Base-by-base conservation (phyloP, 1,140 invertebrate species). In the Leptopilina boulardi region DNA sequence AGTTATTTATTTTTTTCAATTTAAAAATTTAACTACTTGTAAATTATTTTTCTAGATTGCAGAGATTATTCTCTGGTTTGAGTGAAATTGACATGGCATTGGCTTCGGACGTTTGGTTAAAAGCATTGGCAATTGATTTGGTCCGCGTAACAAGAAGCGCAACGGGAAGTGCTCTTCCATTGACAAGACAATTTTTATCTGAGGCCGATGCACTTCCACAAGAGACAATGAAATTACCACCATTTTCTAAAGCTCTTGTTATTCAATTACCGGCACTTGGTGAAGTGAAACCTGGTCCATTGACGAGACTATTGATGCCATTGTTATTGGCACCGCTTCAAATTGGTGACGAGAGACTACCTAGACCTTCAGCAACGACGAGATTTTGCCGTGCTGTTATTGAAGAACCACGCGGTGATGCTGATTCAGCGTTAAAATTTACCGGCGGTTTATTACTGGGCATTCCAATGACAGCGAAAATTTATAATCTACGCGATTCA, bases 391-490 rank as follows among this genome's bases (percentile, higher is more conserved):
- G 93, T 34, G 97, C 96, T 19, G 92, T 93, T 1, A 97, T 99
- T 71, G 91, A 96, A 71, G 97, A 98, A 86, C 98, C 98, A 10
- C 93, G 94, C 77, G 94, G 94, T 3, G 94, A 96, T 83, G 93
- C 94, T 18, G 98, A 99, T 87, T 95, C 94, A 73, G 94, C 96
- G 8, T 89, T 98, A n/a, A 98, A 98, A 88, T 98, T 99, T 86
- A 97, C 97, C 19, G 97, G 98, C 0, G 98, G 98, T 0, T 93
- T 99, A 0, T 94, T 98, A 26, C 93, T 97, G 41, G 96, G 95
- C 19, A 94, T 99, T 30, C 94, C 94, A 10, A 91, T 99, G 44
- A 96, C 98, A 84, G 97, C 96, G 0, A 96, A 97, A 87, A 93
- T 99, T 77, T 92, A 94, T 59, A 95, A 98, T 91, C 91, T 98